A percentile compares a stretch with the other conserved stretches of the same genome.
phyloP scores from a whole-genome alignment of 2,888 invertebrate genomes.

The Meandrusa payeni region DNA sequence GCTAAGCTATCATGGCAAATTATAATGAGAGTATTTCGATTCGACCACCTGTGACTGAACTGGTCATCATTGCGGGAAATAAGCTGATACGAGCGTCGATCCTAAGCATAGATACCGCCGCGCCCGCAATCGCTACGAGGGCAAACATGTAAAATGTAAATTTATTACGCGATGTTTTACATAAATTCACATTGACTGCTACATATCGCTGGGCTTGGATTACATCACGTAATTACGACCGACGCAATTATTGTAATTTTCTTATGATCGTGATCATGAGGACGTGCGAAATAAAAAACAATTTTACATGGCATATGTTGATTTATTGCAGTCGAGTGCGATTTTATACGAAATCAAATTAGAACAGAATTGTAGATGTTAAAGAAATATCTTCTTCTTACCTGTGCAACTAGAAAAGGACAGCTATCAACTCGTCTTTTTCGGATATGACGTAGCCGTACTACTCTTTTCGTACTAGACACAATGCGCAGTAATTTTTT shows the following conservation, averaged over 20 bases:
- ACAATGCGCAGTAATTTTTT: no score
- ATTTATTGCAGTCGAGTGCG: conserved; percentile 59
- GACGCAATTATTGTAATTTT: conserved; percentile 79
- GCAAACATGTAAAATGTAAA: conserved; percentile 76
- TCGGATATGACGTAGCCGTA: no score
- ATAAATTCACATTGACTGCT: conserved; percentile 75
- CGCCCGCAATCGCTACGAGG: conserved; percentile 53
- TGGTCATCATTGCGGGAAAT: conserved; percentile 48
- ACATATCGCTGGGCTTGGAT: conserved; percentile 66
- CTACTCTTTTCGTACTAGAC: no score
- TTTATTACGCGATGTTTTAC: conserved; percentile 77
- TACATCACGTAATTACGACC: conserved; percentile 73
- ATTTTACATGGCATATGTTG: conserved; percentile 63
- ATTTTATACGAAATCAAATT: conserved; percentile 50
- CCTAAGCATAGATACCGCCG: conserved; percentile 71
- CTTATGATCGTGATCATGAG: conserved; percentile 73
- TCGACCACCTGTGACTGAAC: conserved; percentile 30
- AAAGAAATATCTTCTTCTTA: no score
- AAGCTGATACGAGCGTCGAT: conserved; percentile 60
- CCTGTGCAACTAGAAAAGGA: no score
- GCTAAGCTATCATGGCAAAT: no score
- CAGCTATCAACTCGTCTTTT: no score
- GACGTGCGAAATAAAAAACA: conserved; percentile 72
- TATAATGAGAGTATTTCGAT: conserved; percentile 5
- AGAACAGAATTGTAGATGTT: conserved; percentile 13